Conservation (phyloP, 2,797 vertebrate genomes). For the Cryptoblepharus egeriae region DNA sequence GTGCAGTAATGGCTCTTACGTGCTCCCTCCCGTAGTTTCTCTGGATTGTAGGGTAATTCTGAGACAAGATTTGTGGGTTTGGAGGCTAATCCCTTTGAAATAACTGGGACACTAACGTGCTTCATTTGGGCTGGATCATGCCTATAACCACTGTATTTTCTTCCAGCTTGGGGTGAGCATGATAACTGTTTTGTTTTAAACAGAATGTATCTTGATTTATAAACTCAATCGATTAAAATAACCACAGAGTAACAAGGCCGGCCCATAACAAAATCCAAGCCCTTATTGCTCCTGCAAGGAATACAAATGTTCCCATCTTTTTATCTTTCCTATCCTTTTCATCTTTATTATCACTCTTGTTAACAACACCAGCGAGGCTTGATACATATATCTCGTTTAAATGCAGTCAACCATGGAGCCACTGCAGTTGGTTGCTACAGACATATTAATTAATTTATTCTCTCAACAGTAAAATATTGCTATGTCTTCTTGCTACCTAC, state of each 20-base stretch:
- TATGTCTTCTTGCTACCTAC: slow-evolving; percentile 67
- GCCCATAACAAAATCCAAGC: slow-evolving; percentile 36
- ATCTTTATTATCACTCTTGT: slow-evolving; percentile 81
- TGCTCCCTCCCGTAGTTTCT: no score
- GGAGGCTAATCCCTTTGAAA: neutral
- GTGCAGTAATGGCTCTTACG: no score
- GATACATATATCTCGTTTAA: slow-evolving; percentile 75
- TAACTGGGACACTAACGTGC: neutral
- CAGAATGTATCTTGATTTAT: neutral
- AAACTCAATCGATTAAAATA: neutral
- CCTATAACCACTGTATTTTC: neutral
- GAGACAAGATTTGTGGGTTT: no score
- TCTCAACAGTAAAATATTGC: slow-evolving; percentile 77
- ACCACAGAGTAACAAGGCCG: neutral
- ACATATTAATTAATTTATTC: slow-evolving; percentile 81
- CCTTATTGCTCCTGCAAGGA: slow-evolving; percentile 39
- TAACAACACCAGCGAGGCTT: slow-evolving; percentile 75
- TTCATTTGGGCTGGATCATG: no score
- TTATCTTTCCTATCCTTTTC: slow-evolving; percentile 74
- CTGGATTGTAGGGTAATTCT: no score
- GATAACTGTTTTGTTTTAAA: neutral
- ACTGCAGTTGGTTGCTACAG: slow-evolving; percentile 54
- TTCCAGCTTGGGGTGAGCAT: neutral
- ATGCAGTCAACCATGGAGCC: slow-evolving; percentile 66
- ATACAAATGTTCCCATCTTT: slow-evolving; percentile 52